Conservation (phyloP, 2,888 invertebrate species). For the Camptogramma bilineatum region DNA sequence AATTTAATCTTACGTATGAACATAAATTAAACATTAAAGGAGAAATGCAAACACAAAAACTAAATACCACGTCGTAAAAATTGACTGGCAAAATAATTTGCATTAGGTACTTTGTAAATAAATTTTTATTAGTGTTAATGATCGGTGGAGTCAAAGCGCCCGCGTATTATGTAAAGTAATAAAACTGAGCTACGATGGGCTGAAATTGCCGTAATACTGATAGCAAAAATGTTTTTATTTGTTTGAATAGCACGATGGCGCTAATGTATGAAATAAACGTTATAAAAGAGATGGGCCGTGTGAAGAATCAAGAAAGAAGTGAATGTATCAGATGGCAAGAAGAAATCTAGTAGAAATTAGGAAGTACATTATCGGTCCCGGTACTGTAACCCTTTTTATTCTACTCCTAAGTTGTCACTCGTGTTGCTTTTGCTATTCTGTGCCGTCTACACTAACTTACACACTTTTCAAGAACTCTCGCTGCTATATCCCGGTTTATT, state of each 20-base stretch:
- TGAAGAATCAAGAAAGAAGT: background rate
- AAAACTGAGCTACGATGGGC: conserved; percentile 49
- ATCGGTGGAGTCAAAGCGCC: conserved; percentile 51
- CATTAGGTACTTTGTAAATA: conserved; percentile 57
- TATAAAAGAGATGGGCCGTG: background rate
- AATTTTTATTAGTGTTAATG: conserved; percentile 57
- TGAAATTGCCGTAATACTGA: conserved; percentile 49
- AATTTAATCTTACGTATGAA: too few species aligned
- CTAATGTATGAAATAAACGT: conserved; percentile 19
- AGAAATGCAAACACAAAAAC: conserved; percentile 39
- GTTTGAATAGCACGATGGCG: conserved; percentile 26
- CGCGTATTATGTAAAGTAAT: conserved; percentile 70
- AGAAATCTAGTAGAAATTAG: too few species aligned
- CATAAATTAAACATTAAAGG: conserved; percentile 21
- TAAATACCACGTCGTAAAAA: conserved; percentile 41
- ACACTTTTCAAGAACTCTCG: too few species aligned
- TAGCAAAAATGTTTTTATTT: conserved; percentile 53
- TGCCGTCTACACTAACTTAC: too few species aligned
- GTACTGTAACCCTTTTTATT: too few species aligned
- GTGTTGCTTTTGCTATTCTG: too few species aligned
- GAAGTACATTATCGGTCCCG: too few species aligned
- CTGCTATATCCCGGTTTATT: too few species aligned
- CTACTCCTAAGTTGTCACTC: too few species aligned
- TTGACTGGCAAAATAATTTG: conserved; percentile 45
- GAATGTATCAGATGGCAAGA: too few species aligned